Base-by-base conservation (phyloP, 2,888 invertebrate species). In the Formica aserva region DNA sequence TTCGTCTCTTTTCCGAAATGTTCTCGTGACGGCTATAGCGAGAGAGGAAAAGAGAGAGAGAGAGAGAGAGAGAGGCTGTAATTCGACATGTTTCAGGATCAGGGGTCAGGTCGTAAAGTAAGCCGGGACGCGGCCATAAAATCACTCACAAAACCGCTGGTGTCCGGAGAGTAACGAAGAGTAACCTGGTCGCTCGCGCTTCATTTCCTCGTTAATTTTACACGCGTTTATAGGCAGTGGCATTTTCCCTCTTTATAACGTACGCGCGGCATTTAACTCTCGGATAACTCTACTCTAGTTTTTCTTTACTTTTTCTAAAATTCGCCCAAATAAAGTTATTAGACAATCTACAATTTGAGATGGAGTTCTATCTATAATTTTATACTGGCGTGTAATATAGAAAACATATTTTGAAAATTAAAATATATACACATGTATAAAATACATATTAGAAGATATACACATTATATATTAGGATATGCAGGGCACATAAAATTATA, bases 51-150 rank as follows among this genome's bases (percentile, higher is more conserved):
- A 74, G 18, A 29, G 4, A 63, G 48, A 41, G n/a, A n/a, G n/a
- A n/a, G n/a, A 41, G 41, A 66, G 18, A 84, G 84, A 74, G 87
- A 88, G 82, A 87, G 90, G 87, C 77, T 90, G 92, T 93, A 93
- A 93, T 93, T 93, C 92, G 90, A 89, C 88, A 86, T 90, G 92
- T 92, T 93, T 92, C 92, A 92, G 92, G 92, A 89, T 90, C 92
- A 87, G 83, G 89, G 92, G 91, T 91, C 91, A 91, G 82, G 90
- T 88, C 91, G 90, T 94, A 93, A 93, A 93, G 90, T 88, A 88
- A 80, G 78, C 32, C 67, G 85, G 88, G 88, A 87, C 87, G 18
- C 8, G 88, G 88, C 88, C 88, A 89, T 92, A 92, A 92, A 92
- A 91, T 88, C 90, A 72, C 83, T 90, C 91, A 83, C 90, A 91